These are phyloP conservation scores for Cosmorhoe ocellata DNA, from an alignment of 2,888 invertebrate species.

Conservation along the genomic window DNA sequence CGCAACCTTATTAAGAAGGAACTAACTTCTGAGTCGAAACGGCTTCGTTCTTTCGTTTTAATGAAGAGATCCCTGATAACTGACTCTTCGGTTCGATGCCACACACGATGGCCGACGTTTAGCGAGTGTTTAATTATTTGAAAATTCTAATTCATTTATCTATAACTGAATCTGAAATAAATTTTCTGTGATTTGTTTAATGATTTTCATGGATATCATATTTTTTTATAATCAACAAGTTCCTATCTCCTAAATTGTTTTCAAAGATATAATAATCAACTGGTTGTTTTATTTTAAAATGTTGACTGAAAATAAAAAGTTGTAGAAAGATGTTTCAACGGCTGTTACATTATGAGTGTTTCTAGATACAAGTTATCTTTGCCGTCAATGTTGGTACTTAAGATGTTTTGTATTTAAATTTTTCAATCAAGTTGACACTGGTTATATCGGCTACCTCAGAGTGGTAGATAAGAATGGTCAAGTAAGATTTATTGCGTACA, in stretches of 20 bases:
- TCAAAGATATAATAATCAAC: neutral
- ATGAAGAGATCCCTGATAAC: slow-evolving; percentile 61
- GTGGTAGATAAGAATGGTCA: slow-evolving; percentile 66
- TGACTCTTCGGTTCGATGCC: slow-evolving; percentile 45
- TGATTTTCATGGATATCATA: slow-evolving; percentile 13
- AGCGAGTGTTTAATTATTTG: slow-evolving; percentile 35
- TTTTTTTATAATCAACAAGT: slow-evolving; percentile 3
- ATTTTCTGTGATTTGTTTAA: slow-evolving; percentile 11
- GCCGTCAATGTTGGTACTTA: slow-evolving; percentile 34
- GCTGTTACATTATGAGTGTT: slow-evolving; percentile 31
- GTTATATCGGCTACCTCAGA: slow-evolving; percentile 72
- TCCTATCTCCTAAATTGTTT: neutral
- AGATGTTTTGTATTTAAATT: slow-evolving; percentile 69
- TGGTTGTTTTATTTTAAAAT: neutral
- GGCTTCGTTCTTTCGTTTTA: slow-evolving; percentile 52
- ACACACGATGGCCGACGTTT: slow-evolving; percentile 53
- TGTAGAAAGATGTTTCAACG: slow-evolving; percentile 10
- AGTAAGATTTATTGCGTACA: slow-evolving; percentile 74
- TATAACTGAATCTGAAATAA: slow-evolving; percentile 18
- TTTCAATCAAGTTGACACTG: slow-evolving; percentile 60
- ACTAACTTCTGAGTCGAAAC: slow-evolving; percentile 35
- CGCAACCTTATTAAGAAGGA: slow-evolving; percentile 41
- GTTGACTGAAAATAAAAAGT: neutral
- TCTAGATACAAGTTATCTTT: slow-evolving; percentile 35
- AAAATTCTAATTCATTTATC: slow-evolving; percentile 37